Base-by-base conservation (phyloP, 92 coral and sea anemone species). In the Porites evermanni region DNA sequence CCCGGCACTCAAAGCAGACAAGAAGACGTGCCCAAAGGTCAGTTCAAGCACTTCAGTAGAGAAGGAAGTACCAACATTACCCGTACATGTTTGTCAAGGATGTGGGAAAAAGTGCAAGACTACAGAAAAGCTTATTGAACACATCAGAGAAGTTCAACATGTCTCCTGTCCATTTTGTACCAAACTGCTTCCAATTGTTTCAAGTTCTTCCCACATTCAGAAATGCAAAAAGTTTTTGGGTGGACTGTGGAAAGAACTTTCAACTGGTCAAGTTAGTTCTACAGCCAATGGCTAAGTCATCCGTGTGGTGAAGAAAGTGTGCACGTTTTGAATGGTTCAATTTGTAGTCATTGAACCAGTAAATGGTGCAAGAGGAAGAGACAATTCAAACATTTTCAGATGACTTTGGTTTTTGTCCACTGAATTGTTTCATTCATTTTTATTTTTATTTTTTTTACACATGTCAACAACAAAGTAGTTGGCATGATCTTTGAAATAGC, bases 71-170 rank as follows among this genome's bases (percentile, higher is more conserved):
- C 19, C 47, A 3, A 38, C 47, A 38, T 38, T 38, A 38, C 47
- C 47, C 47, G 0, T 58, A 21, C 38, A 58, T 21, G 10, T 16
- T 2, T 85, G 93, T 67, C 70, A 89, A 6, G 92, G 51, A 19
- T 89, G 92, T 73, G 92, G 92, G 51, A 85, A 85, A 60, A 79
- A 58, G 29, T 89, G 92, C 76, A 84, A 26, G 59, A 82, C 83
- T 19, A 72, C 60, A 9, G 63, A 53, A 61, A 73, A n/a, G 16
- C 82, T 93, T 53, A 50, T 66, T 60, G 70, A 50, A 2, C 96
- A 91, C 70, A 24, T 93, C 23, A 78, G 61, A 74, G 79, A 85
- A 7, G 90, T 79, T 59, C 78, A 82, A 52, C 96, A 91, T 47
- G 84, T 85, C 18, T 60, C 52, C 29, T 93, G 96, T 64, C 76